phyloP scores from a whole-genome alignment of 1,140 invertebrate genomes.

The Yoshiicerus persimilis region DNA sequence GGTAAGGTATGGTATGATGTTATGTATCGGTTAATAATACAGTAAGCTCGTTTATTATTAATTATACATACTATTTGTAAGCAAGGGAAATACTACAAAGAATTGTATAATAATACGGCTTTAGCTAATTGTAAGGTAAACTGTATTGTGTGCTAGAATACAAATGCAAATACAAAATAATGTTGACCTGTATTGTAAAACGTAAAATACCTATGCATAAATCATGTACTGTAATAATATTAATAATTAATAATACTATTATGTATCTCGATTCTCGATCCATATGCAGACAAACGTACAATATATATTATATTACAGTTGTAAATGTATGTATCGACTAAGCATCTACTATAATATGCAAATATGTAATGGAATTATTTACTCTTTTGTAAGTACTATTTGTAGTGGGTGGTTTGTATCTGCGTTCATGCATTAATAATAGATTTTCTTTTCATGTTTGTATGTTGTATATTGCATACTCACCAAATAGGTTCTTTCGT shows the following conservation, averaged over 20 bases:
- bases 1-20: no score
- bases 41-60: not conserved
- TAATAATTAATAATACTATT: not conserved
- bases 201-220: not conserved
- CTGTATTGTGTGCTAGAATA: not conserved
- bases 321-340: not conserved
- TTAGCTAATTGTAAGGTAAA: not conserved
- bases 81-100: not conserved
- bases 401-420: not conserved
- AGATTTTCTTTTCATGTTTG: not conserved
- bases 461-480: not conserved
- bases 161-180: not conserved
- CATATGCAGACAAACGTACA: not conserved
- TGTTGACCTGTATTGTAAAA: no score
- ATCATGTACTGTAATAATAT: not conserved
- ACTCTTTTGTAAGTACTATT: not conserved
- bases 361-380: not conserved
- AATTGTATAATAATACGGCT: not conserved
- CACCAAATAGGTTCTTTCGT: no score
- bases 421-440: not conserved
- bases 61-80: not conserved
- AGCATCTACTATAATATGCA: not conserved
- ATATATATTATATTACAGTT: conserved; percentile 14
- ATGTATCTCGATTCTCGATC: not conserved
- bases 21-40: no score